Percentiles rank a stretch among this genome's conserved stretches.
Evolutionary conservation across 2,797 vertebrate genomes (phyloP).

Genomic region (Ptychobarbus kaznakovi): DNA sequence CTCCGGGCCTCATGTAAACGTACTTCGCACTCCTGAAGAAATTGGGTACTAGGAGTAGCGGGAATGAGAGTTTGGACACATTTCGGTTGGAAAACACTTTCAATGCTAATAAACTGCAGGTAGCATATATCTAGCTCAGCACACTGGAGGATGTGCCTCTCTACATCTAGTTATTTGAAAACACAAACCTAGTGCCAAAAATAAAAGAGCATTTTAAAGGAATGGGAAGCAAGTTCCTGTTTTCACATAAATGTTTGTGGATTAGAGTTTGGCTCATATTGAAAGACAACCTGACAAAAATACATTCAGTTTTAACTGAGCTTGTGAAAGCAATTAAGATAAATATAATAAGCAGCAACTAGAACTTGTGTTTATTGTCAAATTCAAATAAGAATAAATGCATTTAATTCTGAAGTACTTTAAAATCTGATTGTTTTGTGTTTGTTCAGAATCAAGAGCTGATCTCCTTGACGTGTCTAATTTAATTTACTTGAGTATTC

Average conservation of each 20-base stretch:
- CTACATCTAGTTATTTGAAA: constrained; percentile 20
- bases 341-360: background rate
- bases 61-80: constrained; percentile 43
- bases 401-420: constrained; percentile 2
- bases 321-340: constrained; percentile 10
- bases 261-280: background rate
- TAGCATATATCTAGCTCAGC: constrained; percentile 36
- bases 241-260: background rate
- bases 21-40: constrained; percentile 34
- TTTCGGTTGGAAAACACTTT: constrained; percentile 49
- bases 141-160: constrained; percentile 18
- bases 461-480: background rate
- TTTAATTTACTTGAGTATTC: background rate
- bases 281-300: background rate
- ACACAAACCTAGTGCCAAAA: constrained; percentile 4
- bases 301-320: background rate
- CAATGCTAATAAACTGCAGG: constrained; percentile 50
- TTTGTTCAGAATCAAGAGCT: background rate
- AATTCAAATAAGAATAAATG: background rate
- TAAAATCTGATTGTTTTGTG: background rate
- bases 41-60: constrained; percentile 39
- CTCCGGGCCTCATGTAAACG: constrained; percentile 9
- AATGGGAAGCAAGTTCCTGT: constrained; percentile 2
- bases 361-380: background rate
- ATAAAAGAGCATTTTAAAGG: constrained; percentile 4